phyloP scores from a whole-genome alignment of 1,140 invertebrate species.

The Meloidogyne floridensis region DNA sequence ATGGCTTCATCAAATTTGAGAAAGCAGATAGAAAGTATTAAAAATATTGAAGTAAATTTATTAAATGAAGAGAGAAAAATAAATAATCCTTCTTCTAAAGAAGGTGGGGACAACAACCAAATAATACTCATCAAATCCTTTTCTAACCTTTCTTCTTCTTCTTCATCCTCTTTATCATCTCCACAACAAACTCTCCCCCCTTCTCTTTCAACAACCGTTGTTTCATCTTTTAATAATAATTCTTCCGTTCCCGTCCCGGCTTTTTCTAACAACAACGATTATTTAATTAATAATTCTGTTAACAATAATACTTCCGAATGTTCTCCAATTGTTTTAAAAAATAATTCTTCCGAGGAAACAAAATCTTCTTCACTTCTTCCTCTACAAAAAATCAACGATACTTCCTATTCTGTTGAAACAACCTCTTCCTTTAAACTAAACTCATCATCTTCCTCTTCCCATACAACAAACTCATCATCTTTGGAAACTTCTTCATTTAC shows the following conservation, averaged over 20 bases:
- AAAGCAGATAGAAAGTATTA: not conserved
- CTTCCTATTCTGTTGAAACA: not conserved
- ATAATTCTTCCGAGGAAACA: not conserved
- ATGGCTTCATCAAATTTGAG: conserved; percentile 6
- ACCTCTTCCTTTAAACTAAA: not conserved
- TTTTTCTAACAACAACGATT: not conserved
- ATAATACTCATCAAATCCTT: not conserved
- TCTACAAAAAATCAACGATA: no score
- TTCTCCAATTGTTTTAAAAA: not conserved
- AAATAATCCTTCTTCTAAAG: not conserved
- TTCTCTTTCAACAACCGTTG: not conserved
- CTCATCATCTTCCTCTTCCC: not conserved
- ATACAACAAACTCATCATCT: no score
- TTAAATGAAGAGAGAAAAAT: not conserved
- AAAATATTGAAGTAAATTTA: not conserved
- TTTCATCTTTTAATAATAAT: not conserved
- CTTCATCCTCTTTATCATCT: not conserved
- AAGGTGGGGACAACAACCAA: not conserved
- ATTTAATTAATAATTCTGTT: not conserved
- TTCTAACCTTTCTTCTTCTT: not conserved
- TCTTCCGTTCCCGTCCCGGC: not conserved
- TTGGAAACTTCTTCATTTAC: not conserved
- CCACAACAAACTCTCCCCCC: not conserved
- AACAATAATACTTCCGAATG: not conserved
- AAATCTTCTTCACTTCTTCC: not conserved